A percentile compares a stretch with the other conserved stretches of the same genome.
phyloP scores from a whole-genome alignment of 2,888 invertebrate species.

The Ormyrus pomaceus region DNA sequence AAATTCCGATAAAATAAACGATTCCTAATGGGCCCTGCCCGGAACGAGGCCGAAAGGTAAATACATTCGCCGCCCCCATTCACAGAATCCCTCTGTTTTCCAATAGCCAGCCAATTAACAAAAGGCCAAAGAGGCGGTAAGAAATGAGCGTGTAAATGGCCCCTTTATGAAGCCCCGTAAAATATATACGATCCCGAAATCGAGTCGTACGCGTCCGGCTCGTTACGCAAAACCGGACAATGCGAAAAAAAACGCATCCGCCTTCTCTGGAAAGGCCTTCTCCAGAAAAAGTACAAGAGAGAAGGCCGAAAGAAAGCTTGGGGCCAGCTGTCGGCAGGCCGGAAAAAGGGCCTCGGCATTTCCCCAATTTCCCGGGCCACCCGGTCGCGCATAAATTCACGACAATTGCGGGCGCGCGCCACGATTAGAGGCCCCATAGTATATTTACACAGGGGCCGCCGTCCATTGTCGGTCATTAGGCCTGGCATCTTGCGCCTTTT shows the following conservation, averaged over 20 bases:
- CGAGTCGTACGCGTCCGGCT: slow-evolving; percentile 8
- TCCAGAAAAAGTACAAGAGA: slow-evolving; percentile 12
- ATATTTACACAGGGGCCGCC: slow-evolving; percentile 35
- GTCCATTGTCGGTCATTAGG: slow-evolving; percentile 21
- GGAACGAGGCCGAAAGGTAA: no score
- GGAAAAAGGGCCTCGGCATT: slow-evolving; percentile 22
- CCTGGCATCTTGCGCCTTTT: neutral
- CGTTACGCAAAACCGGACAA: neutral
- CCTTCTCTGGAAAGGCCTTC: slow-evolving; percentile 42
- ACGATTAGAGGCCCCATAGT: slow-evolving; percentile 43
- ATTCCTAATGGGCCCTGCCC: no score
- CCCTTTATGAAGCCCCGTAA: neutral
- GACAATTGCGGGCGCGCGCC: slow-evolving; percentile 38
- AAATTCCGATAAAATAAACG: no score
- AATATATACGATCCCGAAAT: slow-evolving; percentile 32
- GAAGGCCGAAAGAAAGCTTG: slow-evolving; percentile 32
- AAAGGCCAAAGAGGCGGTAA: neutral
- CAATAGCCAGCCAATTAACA: slow-evolving; percentile 21
- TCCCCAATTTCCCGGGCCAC: slow-evolving; percentile 51
- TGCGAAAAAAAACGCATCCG: slow-evolving; percentile 6
- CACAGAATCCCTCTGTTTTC: slow-evolving; percentile 29
- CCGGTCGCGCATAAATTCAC: slow-evolving; percentile 55
- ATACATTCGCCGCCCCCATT: neutral
- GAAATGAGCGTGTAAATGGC: slow-evolving; percentile 39
- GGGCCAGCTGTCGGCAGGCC: neutral